Evolutionary conservation across 2,888 invertebrate species (phyloP), one percentile per base, ranked within the genome.

Genomic region (Lasius fuliginosus): DNA sequence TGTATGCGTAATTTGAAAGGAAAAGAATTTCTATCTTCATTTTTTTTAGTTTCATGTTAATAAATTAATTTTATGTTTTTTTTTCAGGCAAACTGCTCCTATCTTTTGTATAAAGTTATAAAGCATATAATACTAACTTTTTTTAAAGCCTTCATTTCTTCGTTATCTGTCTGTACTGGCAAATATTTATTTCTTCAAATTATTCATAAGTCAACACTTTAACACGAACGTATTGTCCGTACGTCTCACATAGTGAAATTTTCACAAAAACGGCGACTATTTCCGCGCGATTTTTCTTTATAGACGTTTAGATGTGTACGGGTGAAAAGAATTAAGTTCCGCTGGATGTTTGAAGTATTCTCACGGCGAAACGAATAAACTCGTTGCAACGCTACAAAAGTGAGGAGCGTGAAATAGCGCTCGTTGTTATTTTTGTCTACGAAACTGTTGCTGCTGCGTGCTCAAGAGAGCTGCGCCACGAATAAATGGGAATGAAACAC

Each of bases 341-440:
- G 60, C 65, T 68, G 77, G 86, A 82, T 73, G 85, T 81, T 74
- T 67, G 67, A 85, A 87, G 87, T 58, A 60, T 73, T 82, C 86
- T 84, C 71, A 68, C 56, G 49, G 65, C 86, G 82, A 87, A 87
- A 84, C 68, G 86, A 81, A 87, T 88, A 84, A 86, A 81, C 82
- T 75, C 84, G 82, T 65, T 56, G 77, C 71, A 74, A 67, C 77
- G 74, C 56, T 82, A 46, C 79, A 71, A 81, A 71, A 81, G 60
- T 40, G 68, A 42, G 71, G 40, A 60, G 77, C 46, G 53, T n/a
- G 60, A 60, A 71, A 58, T 69, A 58, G n/a, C 71, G 71, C 71
- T 46, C 60, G 71, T 62, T 81, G 79, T 62, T 81, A 71, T 73
- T 81, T 81, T 71, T 81, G 71, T 81, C 60, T 60, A 58, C 71